Evolutionary conservation across 2,797 vertebrate genomes (phyloP), one percentile per base, ranked within the genome.

Genomic region (Gadopsis bispinosus): DNA sequence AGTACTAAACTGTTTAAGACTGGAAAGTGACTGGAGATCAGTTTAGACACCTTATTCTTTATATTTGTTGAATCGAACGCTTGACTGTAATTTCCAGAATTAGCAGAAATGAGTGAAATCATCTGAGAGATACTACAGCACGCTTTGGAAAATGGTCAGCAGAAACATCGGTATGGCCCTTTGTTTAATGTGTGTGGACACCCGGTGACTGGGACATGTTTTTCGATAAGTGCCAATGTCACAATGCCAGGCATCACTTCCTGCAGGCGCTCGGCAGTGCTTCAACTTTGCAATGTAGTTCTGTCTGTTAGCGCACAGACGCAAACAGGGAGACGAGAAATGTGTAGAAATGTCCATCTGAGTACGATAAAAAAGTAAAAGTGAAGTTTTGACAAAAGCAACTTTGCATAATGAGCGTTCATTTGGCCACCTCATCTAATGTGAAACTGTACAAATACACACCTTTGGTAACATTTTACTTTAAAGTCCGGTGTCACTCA

Each of bases 341-440:
- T 95, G 94, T 96, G 91, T 94, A 93, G 92, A 93, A 85, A 94
- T 33, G 31, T 90, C 81, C 94, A 91, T 95, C 91, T 94, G 88
- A 83, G 73, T 69, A 51, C 63, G 48, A 72, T 67, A 66, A 60
- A 64, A 91, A 94, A 91, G 92, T 69, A 94, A 94, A 95, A 90
- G 71, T 94, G 95, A 95, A 94, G 79, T 87, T 87, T 93, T 95
- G 93, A 95, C 94, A 94, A 94, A 90, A 81, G 90, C 93, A 95
- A 92, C 92, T 93, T 97, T 97, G 97, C 96, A 96, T 97, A 97
- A 97, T 69, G 86, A 87, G 93, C 96, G 95, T 72, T 94, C 92
- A 93, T 96, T 95, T 95, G 95, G 95, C 93, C 93, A 94, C 95
- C 95, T 95, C 67, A 95, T 94, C 83, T 56, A 95, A 96, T 95